These are phyloP conservation scores for Dasypogon diadema DNA, from an alignment of 2,888 invertebrate genomes.

Conservation along the genomic window DNA sequence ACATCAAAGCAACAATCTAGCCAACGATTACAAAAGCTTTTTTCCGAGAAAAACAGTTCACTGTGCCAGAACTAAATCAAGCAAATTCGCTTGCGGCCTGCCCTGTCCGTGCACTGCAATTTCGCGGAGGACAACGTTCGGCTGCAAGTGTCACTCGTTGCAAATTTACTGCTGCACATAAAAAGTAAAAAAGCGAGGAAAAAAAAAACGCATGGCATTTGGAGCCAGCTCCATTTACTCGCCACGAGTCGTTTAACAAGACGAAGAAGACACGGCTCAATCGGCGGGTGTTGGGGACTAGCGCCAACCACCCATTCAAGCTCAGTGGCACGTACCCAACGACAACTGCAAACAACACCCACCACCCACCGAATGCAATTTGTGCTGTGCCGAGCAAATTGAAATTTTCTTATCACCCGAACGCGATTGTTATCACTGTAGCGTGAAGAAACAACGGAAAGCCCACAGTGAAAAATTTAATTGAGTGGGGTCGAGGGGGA, in stretches of 20 bases:
- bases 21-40: constrained; percentile 1
- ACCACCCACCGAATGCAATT: neutral
- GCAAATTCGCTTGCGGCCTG: neutral
- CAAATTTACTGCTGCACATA: neutral
- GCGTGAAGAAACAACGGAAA: neutral
- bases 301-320: constrained; percentile 8
- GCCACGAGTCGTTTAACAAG: constrained; percentile 13
- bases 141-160: neutral
- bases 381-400: neutral
- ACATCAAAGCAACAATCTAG: neutral
- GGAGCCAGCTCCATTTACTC: neutral
- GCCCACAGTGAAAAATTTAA: constrained; percentile 13
- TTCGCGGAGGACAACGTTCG: neutral
- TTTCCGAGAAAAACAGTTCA: constrained; percentile 18
- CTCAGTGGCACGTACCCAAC: neutral
- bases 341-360: neutral
- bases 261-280: neutral
- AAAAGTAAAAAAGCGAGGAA: neutral
- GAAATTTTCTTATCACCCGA: constrained; percentile 13
- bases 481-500: constrained; percentile 13
- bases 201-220: neutral
- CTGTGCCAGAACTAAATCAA: constrained; percentile 35
- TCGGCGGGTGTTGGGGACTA: neutral
- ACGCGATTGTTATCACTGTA: neutral
- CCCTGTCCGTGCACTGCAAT: constrained; percentile 3